Evolutionary conservation across 2,797 vertebrate species (phyloP).

Genomic region (Sparidentex hasta): DNA sequence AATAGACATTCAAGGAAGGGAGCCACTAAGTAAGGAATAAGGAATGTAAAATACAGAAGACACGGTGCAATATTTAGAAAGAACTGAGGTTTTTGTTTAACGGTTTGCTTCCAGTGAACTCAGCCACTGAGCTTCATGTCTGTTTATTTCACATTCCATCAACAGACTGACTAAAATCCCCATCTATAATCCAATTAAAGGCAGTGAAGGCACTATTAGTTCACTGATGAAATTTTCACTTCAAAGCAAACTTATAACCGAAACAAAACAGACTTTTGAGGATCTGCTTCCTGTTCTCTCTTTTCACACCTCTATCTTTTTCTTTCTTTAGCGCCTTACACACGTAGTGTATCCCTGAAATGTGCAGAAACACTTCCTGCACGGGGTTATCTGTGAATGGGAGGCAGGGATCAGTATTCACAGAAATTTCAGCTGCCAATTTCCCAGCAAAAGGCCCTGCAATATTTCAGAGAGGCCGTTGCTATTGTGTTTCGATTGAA

Average conservation of each 20-base stretch:
- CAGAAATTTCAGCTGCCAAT: no score
- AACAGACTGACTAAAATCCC: background rate
- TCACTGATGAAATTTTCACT: background rate
- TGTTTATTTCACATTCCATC: background rate
- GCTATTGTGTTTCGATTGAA: no score
- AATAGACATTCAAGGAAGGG: background rate
- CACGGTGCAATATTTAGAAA: slow-evolving; percentile 4
- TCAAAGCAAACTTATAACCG: background rate
- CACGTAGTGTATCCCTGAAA: no score
- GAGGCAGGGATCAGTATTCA: no score
- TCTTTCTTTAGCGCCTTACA: background rate
- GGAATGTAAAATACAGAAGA: no score
- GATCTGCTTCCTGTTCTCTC: background rate
- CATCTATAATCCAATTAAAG: background rate
- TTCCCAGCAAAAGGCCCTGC: no score
- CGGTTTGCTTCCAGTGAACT: background rate
- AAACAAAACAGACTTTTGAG: background rate
- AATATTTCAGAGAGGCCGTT: no score
- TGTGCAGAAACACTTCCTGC: no score
- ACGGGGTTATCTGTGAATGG: no score
- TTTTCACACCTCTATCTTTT: background rate
- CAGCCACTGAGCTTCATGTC: background rate
- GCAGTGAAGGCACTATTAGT: background rate
- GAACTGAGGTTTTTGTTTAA: slow-evolving; percentile 3
- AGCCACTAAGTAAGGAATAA: background rate